Percentiles rank a stretch among this genome's conserved stretches.
These are phyloP conservation scores for Tangara arthus DNA, from an alignment of 2,797 vertebrate species.

Conservation along the genomic window DNA sequence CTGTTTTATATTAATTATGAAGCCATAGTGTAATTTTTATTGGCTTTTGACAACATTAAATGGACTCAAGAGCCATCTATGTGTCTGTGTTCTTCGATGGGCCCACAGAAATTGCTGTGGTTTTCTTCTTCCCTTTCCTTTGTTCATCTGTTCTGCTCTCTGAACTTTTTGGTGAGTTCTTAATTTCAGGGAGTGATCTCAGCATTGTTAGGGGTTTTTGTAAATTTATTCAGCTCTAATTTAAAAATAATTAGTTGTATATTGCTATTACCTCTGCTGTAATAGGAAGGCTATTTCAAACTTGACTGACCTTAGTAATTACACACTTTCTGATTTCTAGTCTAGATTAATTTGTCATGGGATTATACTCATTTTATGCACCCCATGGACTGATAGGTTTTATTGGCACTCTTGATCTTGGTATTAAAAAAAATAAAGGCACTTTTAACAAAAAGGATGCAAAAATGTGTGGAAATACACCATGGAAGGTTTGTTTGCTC, in stretches of 20 bases:
- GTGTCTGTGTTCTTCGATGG: accelerated
- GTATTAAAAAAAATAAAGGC: neutral
- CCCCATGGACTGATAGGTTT: accelerated
- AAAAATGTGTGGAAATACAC: neutral
- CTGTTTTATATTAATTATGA: neutral
- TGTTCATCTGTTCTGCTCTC: neutral
- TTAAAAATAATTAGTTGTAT: neutral
- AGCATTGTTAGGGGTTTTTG: neutral
- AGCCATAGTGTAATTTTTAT: neutral
- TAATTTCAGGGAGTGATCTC: neutral
- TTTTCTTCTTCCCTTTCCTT: neutral
- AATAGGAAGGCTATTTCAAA: conserved; percentile 18
- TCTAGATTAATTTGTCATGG: neutral
- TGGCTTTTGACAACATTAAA: neutral
- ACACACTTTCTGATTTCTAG: neutral
- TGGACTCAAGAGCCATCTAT: neutral
- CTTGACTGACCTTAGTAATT: neutral
- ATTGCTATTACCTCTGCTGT: neutral
- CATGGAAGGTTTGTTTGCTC: neutral
- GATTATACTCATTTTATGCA: neutral
- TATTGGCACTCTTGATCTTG: neutral
- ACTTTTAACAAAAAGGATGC: neutral
- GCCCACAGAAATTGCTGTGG: neutral
- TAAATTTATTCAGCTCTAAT: neutral
- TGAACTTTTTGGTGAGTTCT: neutral